Evolutionary conservation across 2,888 invertebrate genomes (phyloP), one percentile per base, ranked within the genome.

Genomic region (Microctonus hyperodae): DNA sequence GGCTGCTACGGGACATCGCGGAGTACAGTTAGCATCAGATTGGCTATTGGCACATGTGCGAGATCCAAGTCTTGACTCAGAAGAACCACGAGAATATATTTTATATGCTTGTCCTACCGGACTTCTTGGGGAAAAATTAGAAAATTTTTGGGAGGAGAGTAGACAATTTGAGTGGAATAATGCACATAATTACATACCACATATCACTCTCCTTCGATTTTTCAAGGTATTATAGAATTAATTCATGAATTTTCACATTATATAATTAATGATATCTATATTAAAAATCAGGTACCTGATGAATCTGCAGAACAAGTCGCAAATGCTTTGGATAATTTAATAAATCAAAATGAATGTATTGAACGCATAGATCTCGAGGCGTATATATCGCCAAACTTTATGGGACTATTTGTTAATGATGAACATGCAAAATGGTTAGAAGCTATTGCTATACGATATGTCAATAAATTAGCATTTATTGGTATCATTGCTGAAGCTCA

Each of bases 21-120:
- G 94, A 70, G 93, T 95, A 28, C 94, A 95, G 83, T 86, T 95
- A 69, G 96, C 96, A 9, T 93, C 94, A 0, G 95, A 96, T 81
- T 96, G 96, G 96, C 85, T 96, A 11, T 83, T 96, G 69, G 94
- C 95, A 7, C 96, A 96, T 80, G 94, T 95, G 0, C 92, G 93
- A 79, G 96, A 96, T 85, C 88, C 92, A 0, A 88, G 89, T 22
- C 85, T 96, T 58, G 95, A 96, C 81, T 89, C 90, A 60, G 89
- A 89, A 57, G 88, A 88, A 37, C 92, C 93, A 0, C 86, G 96
- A 70, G 95, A 96, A 83, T 96, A 95, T 78, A 92, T 95, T 65
- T 86, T 96, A 51, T 96, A 96, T 81, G 91, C 92, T 1, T 95
- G 94, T 80, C 96, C 96, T 1, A 91, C 91, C 0, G 94, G 94